Base-by-base conservation (phyloP, 1,140 invertebrate genomes). In the Alviniconcha marisindica region DNA sequence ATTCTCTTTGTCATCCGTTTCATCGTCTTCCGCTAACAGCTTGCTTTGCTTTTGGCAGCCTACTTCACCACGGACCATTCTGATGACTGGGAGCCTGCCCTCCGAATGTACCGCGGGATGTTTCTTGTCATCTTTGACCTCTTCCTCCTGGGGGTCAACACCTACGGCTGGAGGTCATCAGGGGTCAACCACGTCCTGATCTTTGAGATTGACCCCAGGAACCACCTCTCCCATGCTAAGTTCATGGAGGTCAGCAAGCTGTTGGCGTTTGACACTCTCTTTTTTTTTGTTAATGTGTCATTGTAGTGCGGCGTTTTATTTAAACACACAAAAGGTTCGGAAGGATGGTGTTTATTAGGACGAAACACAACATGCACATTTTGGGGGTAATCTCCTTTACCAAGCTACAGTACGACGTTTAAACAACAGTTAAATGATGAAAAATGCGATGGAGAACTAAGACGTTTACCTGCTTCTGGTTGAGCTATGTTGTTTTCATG, bases 141-240 rank as follows among this genome's bases (percentile, higher is more conserved):
- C 85, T 99, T 99, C 91, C 93, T 99, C 1, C 97, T 99, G 91
- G 98, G 98, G 31, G 96, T 99, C 24, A 99, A 99, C 91, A 98
- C 95, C 71, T 99, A 99, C 93, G 98, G 98, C n/a, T 99, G 98
- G 98, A 94, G 98, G 87, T 97, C 97, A 7, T 98, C 98, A 0
- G 98, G 99, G 18, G 98, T 99, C 5, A 99, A 99, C 94, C 99
- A 99, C 93, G 99, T 99, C 0, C 95, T 99, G 0, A 99, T 99
- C 87, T 99, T 99, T 92, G 99, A 99, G 93, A 94, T 99, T 73
- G 98, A 99, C 94, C 99, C 99, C 0, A 94, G 99, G 79, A 98
- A 99, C 94, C 98, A 99, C 94, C 94, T 96, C 10, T 94, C 98
- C 0, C 98, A 99, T 90, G 98, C 99, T 90, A 97, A 99, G 93